Evolutionary conservation across 1,140 invertebrate genomes (phyloP), one percentile per base, ranked within the genome.

Genomic region (Mesaphorura yosii): DNA sequence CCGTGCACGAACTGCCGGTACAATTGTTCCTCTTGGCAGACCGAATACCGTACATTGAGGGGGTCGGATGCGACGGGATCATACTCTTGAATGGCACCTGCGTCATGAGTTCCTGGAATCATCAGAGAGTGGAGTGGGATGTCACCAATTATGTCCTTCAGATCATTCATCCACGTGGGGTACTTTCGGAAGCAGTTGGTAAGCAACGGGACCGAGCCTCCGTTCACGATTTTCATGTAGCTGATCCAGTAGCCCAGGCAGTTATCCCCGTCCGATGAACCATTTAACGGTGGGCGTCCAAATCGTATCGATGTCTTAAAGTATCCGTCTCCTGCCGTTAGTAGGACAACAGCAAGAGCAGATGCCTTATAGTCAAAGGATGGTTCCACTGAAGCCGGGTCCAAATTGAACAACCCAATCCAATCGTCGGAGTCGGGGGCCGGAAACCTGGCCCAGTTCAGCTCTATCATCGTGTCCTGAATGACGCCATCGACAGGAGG

Each of bases 51-150:
- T 0, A 70, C 69, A 0, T 76, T 64, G 1, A 74, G 29, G 42
- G 64, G 69, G 27, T 73, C 71, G 0, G 56, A 47, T 15, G 63
- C 39, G 0, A 65, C 58, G 26, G 68, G 64, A 29, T 70, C 65
- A 57, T 73, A 69, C n/a, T 68, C 63, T 2, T 67, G 65, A 60
- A 76, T 78, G 2, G 76, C 70, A 12, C 76, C 78, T 1, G 80
- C 76, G 56, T 82, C 76, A 57, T 82, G 79, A 2, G 76, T 77
- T 12, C 79, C 79, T 0, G 78, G 78, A 44, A 82, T 65, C 63
- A 83, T 71, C 3, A 82, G 58, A 7, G 71, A 71, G 1, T 70
- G 68, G 17, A 83, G 68, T 10, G 74, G 67, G 19, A 76, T 61
- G 51, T 68, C 66, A 19, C 71, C 74, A 27, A 80, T 58, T 3